Evolutionary conservation across 2,113 vertebrate species (phyloP), one percentile per base, ranked within the genome.

Genomic region (Paratilapia polleni): DNA sequence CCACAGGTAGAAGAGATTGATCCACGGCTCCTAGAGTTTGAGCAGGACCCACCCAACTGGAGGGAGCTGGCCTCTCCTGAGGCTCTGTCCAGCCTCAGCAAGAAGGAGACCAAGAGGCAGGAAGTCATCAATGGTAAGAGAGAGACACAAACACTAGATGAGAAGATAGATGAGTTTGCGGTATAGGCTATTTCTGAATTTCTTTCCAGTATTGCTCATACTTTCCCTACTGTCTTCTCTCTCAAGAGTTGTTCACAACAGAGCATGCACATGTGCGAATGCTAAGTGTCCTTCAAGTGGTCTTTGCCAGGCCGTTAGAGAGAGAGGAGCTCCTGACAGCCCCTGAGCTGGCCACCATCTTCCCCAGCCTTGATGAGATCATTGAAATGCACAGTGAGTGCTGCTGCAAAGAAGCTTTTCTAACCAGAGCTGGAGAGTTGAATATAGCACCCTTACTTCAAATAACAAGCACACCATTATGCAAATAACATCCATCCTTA

Each of bases 261-360:
- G 97, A 98, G 83, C 97, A 97, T 0, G 97, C 97, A 34, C 97
- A 98, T 0, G 96, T 97, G 58, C 95, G 97, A 54, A 98, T 97
- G 97, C 94, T 98, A 0, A 96, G 94, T 12, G 97, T 98, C 10
- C 94, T 98, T 6, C 96, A 97, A 20, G 96, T 94, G 15, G 92
- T 98, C 78, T 98, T 98, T 91, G 97, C 95, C 77, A 96, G 94
- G 86, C 97, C 97, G 15, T 80, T 98, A 91, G 96, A 95, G 9
- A 92, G 81, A 0, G 94, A 94, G 3, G 89, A 87, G 28, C 96
- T 97, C 84, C 95, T 97, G 79, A 78, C 80, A 0, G 0, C 57
- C 34, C 70, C 87, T 0, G 97, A 98, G 52, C 83, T 97, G 13
- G 78, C 93, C 6, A 75, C 96, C 87, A 97, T 98, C 91, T 98